Evolutionary conservation across 2,888 invertebrate genomes (phyloP), one percentile per base, ranked within the genome.

Genomic region (Ypsolopha sequella): DNA sequence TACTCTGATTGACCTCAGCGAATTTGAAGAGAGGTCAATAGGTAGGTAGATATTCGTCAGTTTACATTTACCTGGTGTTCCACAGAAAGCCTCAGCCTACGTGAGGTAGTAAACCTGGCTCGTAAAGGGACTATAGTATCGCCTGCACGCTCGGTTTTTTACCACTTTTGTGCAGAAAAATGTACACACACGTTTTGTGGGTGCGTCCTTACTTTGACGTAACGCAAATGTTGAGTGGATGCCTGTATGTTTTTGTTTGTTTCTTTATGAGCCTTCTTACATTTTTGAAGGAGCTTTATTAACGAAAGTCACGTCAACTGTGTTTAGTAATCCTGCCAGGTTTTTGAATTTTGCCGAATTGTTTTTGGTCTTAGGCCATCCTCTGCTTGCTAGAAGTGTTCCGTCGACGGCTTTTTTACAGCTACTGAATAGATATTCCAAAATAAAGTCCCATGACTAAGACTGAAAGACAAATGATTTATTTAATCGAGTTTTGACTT

Each of bases 41-140:
- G 24, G 24, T 24, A 24, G 24, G 24, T 24, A 24, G 24, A 24
- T 24, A 24, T 4, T 24, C 24, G 4, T 4, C 2, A 24, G 24
- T 24, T 24, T 4, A 24, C 24, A n/a, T 11, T 35, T 48, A 11
- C 48, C 36, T 38, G 48, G 11, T 35, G 48, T 36, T 36, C 13
- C 8, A 14, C 14, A 34, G 46, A 35, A 46, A 34, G 46, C 46
- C 35, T 34, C 46, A 8, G 48, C 48, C 14, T 66, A 73, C 73
- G 73, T 76, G 72, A 70, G 63, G 57, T 66, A 68, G 64, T 64
- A 69, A 68, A 66, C 54, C 56, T 64, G 62, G 62, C 64, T 70
- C 71, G 66, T 72, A 70, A 70, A 67, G 63, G 62, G 59, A 58
- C 62, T 50, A n/a, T n/a, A n/a, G 14, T 41, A 39, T 35, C 36